Conservation (phyloP, 2,797 vertebrate species). For the Alectoris magna region DNA sequence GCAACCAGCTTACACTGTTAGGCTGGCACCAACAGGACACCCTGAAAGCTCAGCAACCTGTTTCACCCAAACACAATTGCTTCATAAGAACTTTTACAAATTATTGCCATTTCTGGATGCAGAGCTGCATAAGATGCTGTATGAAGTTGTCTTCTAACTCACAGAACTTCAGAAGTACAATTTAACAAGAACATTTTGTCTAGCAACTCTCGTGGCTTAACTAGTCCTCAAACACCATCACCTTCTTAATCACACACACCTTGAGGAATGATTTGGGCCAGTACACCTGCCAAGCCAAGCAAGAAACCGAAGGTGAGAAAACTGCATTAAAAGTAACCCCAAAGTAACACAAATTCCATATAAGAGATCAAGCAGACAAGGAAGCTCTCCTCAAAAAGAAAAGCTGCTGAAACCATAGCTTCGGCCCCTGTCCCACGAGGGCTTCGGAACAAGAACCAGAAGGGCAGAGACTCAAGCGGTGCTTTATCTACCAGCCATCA, state of each 20-base stretch:
- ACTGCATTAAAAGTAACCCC: fast-evolving
- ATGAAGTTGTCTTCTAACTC: neutral
- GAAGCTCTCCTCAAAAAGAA: neutral
- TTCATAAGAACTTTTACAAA: neutral
- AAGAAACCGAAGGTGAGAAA: neutral
- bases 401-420: neutral
- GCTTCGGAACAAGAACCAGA: fast-evolving
- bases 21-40: neutral
- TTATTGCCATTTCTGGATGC: neutral
- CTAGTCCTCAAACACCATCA: neutral
- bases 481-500: neutral
- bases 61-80: neutral
- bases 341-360: neutral
- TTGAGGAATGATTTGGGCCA: neutral
- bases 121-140: fast-evolving
- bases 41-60: neutral
- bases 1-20: neutral
- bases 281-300: neutral
- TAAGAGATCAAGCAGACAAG: neutral
- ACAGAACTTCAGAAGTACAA: neutral
- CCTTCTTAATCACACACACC: neutral
- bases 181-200: neutral
- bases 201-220: neutral
- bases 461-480: neutral
- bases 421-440: fast-evolving